Evolutionary conservation across 1,140 invertebrate genomes (phyloP).

Genomic region (Drosophila varians): DNA sequence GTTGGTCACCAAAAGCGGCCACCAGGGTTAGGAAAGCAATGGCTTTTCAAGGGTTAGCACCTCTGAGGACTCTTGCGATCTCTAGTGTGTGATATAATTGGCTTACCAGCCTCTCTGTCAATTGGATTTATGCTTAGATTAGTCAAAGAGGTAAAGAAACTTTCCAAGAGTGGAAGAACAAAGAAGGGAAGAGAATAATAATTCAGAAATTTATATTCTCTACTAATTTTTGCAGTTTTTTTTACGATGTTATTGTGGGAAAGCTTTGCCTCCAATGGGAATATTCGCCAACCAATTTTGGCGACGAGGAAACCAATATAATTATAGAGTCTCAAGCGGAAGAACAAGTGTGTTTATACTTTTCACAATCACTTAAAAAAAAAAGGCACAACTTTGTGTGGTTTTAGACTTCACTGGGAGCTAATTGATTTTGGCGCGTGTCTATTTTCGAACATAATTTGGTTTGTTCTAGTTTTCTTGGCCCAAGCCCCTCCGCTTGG

Average conservation of each 20-base stretch:
- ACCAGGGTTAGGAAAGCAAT: conserved; percentile 31
- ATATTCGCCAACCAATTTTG: conserved; percentile 5
- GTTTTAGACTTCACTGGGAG: background rate
- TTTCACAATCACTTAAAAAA: background rate
- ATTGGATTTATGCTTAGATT: background rate
- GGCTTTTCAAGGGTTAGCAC: conserved; percentile 12
- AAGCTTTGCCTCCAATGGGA: conserved; percentile 7
- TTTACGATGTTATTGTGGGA: conserved; percentile 7
- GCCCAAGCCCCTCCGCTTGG: background rate
- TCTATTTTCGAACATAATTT: conserved; percentile 15
- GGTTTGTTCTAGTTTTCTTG: conserved; percentile 14
- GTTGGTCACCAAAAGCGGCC: conserved; percentile 38
- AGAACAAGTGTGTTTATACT: too few species aligned
- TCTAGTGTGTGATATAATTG: conserved; percentile 5
- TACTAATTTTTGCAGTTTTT: background rate
- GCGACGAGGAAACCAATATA: background rate
- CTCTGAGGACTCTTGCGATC: conserved; percentile 1
- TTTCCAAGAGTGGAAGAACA: conserved; percentile 9
- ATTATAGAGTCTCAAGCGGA: too few species aligned
- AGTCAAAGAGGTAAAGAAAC: conserved; percentile 8
- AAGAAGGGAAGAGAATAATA: conserved; percentile 36
- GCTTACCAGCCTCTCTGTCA: background rate
- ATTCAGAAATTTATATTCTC: conserved; percentile 20
- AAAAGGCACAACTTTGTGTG: background rate
- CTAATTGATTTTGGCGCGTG: conserved; percentile 15